Conservation (phyloP, 2,888 invertebrate species). For the Dryocosmus kuriphilus region DNA sequence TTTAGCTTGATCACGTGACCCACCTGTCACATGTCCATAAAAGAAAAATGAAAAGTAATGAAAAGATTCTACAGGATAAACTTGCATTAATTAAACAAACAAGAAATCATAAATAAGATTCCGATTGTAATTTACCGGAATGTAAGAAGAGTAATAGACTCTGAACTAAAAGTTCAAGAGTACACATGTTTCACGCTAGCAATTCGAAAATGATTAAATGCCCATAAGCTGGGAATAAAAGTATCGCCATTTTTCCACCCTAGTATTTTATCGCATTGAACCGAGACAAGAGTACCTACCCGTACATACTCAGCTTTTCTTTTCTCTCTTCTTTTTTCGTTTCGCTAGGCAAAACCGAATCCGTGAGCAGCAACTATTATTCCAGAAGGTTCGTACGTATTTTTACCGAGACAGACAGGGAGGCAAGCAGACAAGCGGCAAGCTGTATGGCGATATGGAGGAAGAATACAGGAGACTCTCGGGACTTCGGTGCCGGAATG, state of each 20-base stretch:
- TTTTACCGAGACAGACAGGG: slow-evolving; percentile 54
- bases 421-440: slow-evolving; percentile 50
- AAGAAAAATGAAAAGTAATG: too few relatives aligned
- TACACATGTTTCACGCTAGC: background rate
- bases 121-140: background rate
- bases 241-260: slow-evolving; percentile 9
- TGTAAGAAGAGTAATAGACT: background rate
- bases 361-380: slow-evolving; percentile 55
- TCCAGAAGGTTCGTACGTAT: slow-evolving; percentile 59
- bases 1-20: too few relatives aligned
- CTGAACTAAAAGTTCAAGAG: slow-evolving; percentile 1
- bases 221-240: slow-evolving; percentile 11
- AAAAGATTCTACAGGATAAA: too few relatives aligned
- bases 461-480: slow-evolving; percentile 64
- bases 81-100: background rate
- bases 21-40: too few relatives aligned
- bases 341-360: slow-evolving; percentile 25
- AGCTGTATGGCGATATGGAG: slow-evolving; percentile 51
- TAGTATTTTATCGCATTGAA: slow-evolving; percentile 17
- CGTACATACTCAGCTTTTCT: slow-evolving; percentile 7
- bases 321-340: background rate
- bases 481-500: slow-evolving; percentile 63
- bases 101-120: background rate
- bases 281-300: slow-evolving; percentile 3
- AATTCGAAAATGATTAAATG: slow-evolving; percentile 16